A percentile compares a stretch with the other conserved stretches of the same genome.
Evolutionary conservation across 2,797 vertebrate species (phyloP).

Genomic region (Pangasius sanitwongsei): DNA sequence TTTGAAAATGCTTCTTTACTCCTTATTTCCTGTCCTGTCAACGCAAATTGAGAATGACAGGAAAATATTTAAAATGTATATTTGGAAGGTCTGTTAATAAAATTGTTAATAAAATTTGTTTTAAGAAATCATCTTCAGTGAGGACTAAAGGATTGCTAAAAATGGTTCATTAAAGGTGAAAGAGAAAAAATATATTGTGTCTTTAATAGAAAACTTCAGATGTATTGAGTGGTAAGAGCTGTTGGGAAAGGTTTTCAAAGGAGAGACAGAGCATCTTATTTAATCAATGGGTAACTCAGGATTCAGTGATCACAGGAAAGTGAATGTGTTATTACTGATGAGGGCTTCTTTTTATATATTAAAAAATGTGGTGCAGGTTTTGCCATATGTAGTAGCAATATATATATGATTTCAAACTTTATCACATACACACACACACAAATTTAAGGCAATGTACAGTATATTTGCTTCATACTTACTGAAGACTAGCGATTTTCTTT

Average conservation of each 20-base stretch:
- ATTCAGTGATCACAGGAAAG: background rate
- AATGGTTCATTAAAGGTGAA: background rate
- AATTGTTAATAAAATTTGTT: background rate
- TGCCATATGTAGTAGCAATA: background rate
- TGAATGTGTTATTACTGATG: background rate
- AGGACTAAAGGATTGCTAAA: too few relatives aligned
- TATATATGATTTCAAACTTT: background rate
- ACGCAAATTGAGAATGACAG: background rate
- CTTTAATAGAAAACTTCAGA: background rate
- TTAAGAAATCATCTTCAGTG: background rate
- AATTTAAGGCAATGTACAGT: background rate
- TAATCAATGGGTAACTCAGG: background rate
- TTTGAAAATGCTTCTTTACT: background rate
- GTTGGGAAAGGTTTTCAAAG: background rate
- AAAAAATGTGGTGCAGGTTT: background rate
- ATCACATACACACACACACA: background rate
- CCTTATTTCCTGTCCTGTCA: background rate
- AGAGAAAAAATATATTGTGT: background rate
- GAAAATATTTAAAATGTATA: background rate
- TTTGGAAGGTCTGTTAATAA: background rate
- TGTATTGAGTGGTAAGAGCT: background rate
- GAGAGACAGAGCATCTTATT: background rate
- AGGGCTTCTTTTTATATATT: background rate
- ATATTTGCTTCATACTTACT: slow-evolving; percentile 18
- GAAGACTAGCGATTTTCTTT: slow-evolving; percentile 42